These are phyloP conservation scores for Odiellus spinosus DNA, from an alignment of 2,888 invertebrate genomes.

Conservation along the genomic window DNA sequence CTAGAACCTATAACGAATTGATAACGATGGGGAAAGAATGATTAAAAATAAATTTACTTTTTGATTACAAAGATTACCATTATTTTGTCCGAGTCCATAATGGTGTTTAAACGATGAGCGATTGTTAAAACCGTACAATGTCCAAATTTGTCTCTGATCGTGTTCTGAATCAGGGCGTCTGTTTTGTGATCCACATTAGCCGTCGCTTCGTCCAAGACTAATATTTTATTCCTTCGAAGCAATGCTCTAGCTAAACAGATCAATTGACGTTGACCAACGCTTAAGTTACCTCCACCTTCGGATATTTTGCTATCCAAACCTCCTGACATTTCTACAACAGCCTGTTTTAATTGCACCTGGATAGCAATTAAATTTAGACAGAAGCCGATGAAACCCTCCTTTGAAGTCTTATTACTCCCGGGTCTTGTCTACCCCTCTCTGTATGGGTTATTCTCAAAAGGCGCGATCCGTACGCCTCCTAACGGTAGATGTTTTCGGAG, in stretches of 20 bases:
- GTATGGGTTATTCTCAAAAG: too few relatives aligned
- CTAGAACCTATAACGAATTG: conserved; percentile 38
- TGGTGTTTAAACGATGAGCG: conserved; percentile 53
- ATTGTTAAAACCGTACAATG: conserved; percentile 38
- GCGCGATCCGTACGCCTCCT: too few relatives aligned
- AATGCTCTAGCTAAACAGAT: conserved; percentile 79
- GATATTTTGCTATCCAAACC: conserved; percentile 51
- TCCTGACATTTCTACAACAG: conserved; percentile 38
- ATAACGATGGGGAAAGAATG: too few relatives aligned
- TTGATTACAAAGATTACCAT: too few relatives aligned
- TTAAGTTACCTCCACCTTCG: conserved; percentile 64
- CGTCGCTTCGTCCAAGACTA: conserved; percentile 81
- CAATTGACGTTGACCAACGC: conserved; percentile 74
- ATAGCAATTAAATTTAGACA: too few relatives aligned
- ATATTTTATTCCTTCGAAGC: conserved; percentile 59
- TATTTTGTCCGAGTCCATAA: conserved; percentile 73
- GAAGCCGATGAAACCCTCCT: too few relatives aligned
- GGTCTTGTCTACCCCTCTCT: too few relatives aligned
- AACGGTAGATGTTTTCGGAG: too few relatives aligned
- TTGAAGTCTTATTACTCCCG: too few relatives aligned
- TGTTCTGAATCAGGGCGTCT: conserved; percentile 52
- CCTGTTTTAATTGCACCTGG: conserved; percentile 3
- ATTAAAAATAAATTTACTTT: too few relatives aligned
- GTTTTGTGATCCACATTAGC: conserved; percentile 65
- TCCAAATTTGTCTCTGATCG: conserved; percentile 58